phyloP scores from a whole-genome alignment of 2,113 vertebrate species.

The Dunckerocampus dactyliophorus region DNA sequence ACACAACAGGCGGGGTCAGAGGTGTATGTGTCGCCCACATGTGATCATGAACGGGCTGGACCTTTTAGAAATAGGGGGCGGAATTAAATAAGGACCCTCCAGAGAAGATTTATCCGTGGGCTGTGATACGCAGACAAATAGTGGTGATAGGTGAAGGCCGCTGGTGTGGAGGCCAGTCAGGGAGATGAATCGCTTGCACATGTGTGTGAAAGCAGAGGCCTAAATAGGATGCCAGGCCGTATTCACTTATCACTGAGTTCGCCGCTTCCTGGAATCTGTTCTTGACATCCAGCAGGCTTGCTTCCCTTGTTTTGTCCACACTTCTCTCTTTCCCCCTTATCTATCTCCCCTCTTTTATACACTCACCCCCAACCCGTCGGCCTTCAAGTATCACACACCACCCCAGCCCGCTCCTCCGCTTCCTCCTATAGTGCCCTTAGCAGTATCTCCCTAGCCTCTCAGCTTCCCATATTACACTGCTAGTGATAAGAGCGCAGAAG shows the following conservation, averaged over 20 bases:
- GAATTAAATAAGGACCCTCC: conserved; percentile 75
- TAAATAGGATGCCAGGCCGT: conserved; percentile 81
- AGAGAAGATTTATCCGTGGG: conserved; percentile 92
- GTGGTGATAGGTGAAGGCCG: conserved; percentile 91
- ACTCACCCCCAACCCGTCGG: conserved; percentile 8
- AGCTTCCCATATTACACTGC: conserved; percentile 59
- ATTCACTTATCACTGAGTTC: conserved; percentile 87
- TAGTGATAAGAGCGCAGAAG: conserved; percentile 61
- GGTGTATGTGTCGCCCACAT: conserved; percentile 42
- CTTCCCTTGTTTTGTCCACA: conserved; percentile 44
- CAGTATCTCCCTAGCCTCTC: conserved; percentile 62
- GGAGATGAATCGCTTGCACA: conserved; percentile 54
- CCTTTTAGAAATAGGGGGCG: conserved; percentile 79
- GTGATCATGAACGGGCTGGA: conserved; percentile 83
- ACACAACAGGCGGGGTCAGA: conserved; percentile 84
- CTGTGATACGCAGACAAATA: conserved; percentile 88
- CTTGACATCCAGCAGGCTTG: conserved; percentile 75
- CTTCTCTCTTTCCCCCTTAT: conserved; percentile 40
- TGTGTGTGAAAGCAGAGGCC: conserved; percentile 61
- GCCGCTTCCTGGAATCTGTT: conserved; percentile 40
- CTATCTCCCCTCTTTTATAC: conserved; percentile 46
- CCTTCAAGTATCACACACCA: background rate
- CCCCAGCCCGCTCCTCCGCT: background rate
- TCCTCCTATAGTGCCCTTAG: conserved; percentile 45
- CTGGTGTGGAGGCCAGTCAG: conserved; percentile 74